Conservation (phyloP, 2,888 invertebrate genomes). For the Stomorhina lunata region DNA sequence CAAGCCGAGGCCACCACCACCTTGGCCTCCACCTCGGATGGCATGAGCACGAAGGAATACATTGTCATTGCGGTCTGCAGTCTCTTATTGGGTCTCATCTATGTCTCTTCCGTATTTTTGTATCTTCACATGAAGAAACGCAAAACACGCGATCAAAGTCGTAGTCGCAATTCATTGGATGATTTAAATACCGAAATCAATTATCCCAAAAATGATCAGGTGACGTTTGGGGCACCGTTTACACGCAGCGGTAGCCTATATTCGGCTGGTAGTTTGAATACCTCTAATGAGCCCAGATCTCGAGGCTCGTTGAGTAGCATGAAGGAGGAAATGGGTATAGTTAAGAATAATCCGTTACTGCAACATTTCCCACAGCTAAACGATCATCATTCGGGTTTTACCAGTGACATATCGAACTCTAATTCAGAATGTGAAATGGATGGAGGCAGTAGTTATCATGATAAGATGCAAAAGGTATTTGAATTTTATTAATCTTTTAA, state of each 20-base stretch:
- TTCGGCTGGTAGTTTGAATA: conserved; percentile 74
- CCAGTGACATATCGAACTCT: conserved; percentile 83
- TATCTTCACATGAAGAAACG: conserved; percentile 89
- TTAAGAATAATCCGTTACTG: conserved; percentile 89
- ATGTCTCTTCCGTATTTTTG: conserved; percentile 91
- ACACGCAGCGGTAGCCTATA: conserved; percentile 78
- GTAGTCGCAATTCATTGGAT: conserved; percentile 75
- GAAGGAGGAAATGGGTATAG: conserved; percentile 84
- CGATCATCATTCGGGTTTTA: conserved; percentile 80
- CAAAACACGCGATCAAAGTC: conserved; percentile 77
- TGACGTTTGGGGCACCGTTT: conserved; percentile 78
- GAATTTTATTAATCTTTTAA: neutral
- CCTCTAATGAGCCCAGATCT: conserved; percentile 73
- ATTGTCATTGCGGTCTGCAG: conserved; percentile 91
- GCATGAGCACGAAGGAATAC: conserved; percentile 88
- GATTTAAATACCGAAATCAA: conserved; percentile 79
- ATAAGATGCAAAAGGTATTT: conserved; percentile 77
- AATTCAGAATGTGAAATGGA: conserved; percentile 84
- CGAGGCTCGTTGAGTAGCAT: conserved; percentile 76
- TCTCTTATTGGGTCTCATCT: conserved; percentile 90
- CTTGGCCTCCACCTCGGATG: conserved; percentile 81
- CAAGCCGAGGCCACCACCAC: conserved; percentile 84
- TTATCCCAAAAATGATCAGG: conserved; percentile 80
- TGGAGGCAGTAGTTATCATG: conserved; percentile 68
- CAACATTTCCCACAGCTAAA: conserved; percentile 83